Evolutionary conservation across 2,113 vertebrate species (phyloP).

Genomic region (Solea solea): DNA sequence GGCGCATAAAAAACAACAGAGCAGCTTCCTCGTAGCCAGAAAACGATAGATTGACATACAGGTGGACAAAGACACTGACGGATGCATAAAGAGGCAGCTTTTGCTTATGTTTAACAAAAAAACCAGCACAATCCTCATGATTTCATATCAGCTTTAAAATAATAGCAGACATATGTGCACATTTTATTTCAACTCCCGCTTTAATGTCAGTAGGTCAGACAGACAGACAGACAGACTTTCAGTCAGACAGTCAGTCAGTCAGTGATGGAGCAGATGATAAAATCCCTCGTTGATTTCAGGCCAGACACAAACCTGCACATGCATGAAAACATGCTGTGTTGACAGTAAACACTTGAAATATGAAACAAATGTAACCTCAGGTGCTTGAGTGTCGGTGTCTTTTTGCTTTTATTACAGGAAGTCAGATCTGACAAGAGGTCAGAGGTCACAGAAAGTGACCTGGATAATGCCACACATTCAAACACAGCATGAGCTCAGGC

Average conservation of each 20-base stretch:
- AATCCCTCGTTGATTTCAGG: conserved; percentile 68
- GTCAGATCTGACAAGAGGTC: conserved; percentile 28
- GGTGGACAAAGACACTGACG: conserved; percentile 33
- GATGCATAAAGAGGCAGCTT: conserved; percentile 3
- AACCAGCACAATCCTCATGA: neutral
- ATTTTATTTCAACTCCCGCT: neutral
- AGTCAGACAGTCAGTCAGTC: neutral
- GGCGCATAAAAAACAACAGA: conserved; percentile 5
- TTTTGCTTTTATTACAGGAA: neutral
- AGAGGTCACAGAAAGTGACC: conserved; percentile 39
- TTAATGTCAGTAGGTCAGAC: neutral
- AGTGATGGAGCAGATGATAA: conserved; percentile 48
- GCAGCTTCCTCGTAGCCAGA: conserved; percentile 34
- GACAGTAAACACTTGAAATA: conserved; percentile 12
- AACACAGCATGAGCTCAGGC: conserved; percentile 8
- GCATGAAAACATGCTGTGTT: conserved; percentile 19
- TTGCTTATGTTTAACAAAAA: neutral
- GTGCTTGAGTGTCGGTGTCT: too few relatives aligned
- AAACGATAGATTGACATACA: conserved; percentile 39
- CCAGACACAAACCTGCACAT: conserved; percentile 55
- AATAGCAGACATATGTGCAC: neutral
- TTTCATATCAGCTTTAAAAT: neutral
- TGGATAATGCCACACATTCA: conserved; percentile 20
- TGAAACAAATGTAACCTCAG: conserved; percentile 3
- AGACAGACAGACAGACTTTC: neutral